Base-by-base conservation (phyloP, 2,797 vertebrate species). In the Euphonia xanthogaster region DNA sequence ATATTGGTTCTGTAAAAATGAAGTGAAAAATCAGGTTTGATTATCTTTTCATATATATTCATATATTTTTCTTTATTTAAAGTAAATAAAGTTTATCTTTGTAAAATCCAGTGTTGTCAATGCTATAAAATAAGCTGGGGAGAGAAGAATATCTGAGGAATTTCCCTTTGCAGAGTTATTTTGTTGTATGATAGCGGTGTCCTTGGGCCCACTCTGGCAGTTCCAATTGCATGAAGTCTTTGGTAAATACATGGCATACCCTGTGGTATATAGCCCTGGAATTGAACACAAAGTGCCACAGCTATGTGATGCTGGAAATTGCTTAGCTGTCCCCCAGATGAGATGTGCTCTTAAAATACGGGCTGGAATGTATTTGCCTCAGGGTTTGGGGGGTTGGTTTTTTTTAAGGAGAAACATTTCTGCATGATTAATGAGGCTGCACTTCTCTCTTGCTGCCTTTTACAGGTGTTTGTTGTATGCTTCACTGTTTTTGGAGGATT, bases 401-500 rank as follows among this genome's bases (percentile, higher is more conserved):
- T 16, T 51, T 37, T 88, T 40, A 23, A 23, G 28, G 55, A 42
- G 44, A n/a, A 88, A 31, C 10, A n/a, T 75, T 78, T 77, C 42
- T 86, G 28, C 12, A 1, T 54, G 37, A 86, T 47, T 72, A 45
- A 81, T 73, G 58, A 91, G 51, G 51, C 57, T 90, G 31, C 62
- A 45, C 68, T 83, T 90, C 33, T 71, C 19, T 89, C 76, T 89
- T 1, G 0, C 61, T 93, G 73, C 63, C 30, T 74, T 58, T 91
- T 86, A 44, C 92, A 98, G 98, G 97, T 98, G 55, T 96, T 98
- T 92, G 98, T 98, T 93, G 97, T 98, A 14, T 98, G 97, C 74
- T 98, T 98, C 87, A 98, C 98, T 19, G 95, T 96, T 58, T 98
- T 98, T 77, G 98, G 97, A 90, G 98, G 98, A 39, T 86, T 98